phyloP scores from a whole-genome alignment of 1,140 invertebrate genomes.

The Ips typographus region DNA sequence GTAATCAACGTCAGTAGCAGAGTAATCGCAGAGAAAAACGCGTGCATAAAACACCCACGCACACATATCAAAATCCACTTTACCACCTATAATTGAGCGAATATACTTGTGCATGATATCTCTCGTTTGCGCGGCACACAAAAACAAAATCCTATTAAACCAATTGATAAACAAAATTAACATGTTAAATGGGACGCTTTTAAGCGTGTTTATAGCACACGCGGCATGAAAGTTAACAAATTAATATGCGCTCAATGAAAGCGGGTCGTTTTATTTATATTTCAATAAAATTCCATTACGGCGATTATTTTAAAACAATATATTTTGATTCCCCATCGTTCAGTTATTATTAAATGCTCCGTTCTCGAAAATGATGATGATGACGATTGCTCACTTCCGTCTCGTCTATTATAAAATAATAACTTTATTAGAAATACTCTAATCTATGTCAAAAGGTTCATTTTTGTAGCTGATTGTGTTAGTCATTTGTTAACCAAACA shows the following conservation, averaged over 20 bases:
- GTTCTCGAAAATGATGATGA: no score
- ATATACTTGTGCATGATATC: constrained; percentile 1
- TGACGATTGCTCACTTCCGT: no score
- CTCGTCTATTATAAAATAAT: no score
- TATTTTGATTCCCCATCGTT: constrained; percentile 22
- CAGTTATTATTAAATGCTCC: background rate
- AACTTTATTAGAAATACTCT: no score
- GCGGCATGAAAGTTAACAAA: constrained; percentile 28
- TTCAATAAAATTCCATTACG: constrained; percentile 27
- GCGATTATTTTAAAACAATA: constrained; percentile 28
- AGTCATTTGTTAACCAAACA: no score
- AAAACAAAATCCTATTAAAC: constrained; percentile 30
- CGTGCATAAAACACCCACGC: no score
- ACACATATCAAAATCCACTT: background rate
- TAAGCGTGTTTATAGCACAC: constrained; percentile 26
- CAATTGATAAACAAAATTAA: constrained; percentile 28
- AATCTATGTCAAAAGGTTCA: no score
- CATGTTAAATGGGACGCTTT: constrained; percentile 24
- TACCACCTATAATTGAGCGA: background rate
- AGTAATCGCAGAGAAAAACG: no score
- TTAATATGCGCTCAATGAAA: constrained; percentile 18
- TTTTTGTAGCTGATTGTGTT: no score
- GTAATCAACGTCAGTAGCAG: no score
- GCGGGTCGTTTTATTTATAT: constrained; percentile 24
- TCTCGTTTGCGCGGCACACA: constrained; percentile 2